phyloP scores from a whole-genome alignment of 2,888 invertebrate species.

The Syritta pipiens region DNA sequence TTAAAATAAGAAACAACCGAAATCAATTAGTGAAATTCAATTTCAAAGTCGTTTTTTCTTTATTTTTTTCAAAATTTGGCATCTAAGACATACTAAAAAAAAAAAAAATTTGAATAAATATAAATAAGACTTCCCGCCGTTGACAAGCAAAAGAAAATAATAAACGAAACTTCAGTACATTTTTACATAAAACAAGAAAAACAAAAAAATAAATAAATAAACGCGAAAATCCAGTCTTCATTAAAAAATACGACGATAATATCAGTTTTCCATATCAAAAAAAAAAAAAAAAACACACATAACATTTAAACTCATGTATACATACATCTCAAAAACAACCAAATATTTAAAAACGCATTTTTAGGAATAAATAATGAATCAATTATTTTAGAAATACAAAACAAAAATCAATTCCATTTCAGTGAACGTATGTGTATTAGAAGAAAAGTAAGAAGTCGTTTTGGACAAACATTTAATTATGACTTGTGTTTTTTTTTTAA shows the following conservation, averaged over 20 bases:
- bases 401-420: slow-evolving; percentile 43
- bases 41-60: slow-evolving; percentile 15
- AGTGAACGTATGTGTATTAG: slow-evolving; percentile 42
- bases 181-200: slow-evolving; percentile 21
- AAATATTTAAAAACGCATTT: slow-evolving; percentile 7
- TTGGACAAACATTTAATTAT: neutral
- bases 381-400: slow-evolving; percentile 11
- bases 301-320: slow-evolving; percentile 33
- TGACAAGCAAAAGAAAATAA: slow-evolving; percentile 63
- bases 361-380: slow-evolving; percentile 26
- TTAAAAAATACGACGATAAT: slow-evolving; percentile 51
- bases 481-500: neutral
- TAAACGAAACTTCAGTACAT: slow-evolving; percentile 62
- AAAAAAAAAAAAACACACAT: slow-evolving; percentile 15
- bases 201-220: slow-evolving; percentile 15
- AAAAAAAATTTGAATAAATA: slow-evolving; percentile 7
- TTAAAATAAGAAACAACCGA: slow-evolving; percentile 21
- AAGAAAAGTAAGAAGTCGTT: neutral
- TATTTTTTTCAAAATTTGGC: slow-evolving; percentile 38
- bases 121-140: slow-evolving; percentile 68
- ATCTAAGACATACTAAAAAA: slow-evolving; percentile 2
- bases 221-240: slow-evolving; percentile 55
- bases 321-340: slow-evolving; percentile 26
- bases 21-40: slow-evolving; percentile 21
- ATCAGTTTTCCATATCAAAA: slow-evolving; percentile 68